These are phyloP conservation scores for Spea hammondii DNA, from an alignment of 2,797 vertebrate species.

Conservation along the genomic window DNA sequence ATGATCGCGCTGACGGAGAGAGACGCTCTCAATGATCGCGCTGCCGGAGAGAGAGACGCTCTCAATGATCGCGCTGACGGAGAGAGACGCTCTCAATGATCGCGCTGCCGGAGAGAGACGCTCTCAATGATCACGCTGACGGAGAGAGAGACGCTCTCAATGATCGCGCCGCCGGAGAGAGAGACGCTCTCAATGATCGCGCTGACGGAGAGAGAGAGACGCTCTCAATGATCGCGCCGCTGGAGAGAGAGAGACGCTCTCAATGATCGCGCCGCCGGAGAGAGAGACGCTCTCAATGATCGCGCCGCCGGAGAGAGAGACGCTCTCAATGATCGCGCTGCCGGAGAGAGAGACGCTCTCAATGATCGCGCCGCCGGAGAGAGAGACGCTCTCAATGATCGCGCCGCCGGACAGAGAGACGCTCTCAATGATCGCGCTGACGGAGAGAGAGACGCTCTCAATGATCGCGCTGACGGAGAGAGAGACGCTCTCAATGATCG, in stretches of 20 bases:
- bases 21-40: neutral
- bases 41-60: slow-evolving; percentile 10
- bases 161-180: neutral
- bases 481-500: neutral
- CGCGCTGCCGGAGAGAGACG: slow-evolving; percentile 17
- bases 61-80: slow-evolving; percentile 23
- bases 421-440: slow-evolving; percentile 29
- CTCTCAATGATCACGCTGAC: neutral
- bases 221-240: neutral
- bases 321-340: neutral
- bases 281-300: neutral
- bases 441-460: slow-evolving; percentile 12
- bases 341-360: slow-evolving; percentile 23
- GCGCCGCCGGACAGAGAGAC: slow-evolving; percentile 13
- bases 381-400: neutral
- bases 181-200: neutral
- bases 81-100: slow-evolving; percentile 25
- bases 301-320: slow-evolving; percentile 14
- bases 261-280: slow-evolving; percentile 9
- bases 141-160: slow-evolving; percentile 13
- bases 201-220: slow-evolving; percentile 16
- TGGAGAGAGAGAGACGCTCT: slow-evolving; percentile 16
- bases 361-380: slow-evolving; percentile 22
- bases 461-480: slow-evolving; percentile 23
- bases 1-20: neutral